Evolutionary conservation across 2,797 vertebrate species (phyloP), one percentile per base, ranked within the genome.

Genomic region (Novumbra hubbsi): DNA sequence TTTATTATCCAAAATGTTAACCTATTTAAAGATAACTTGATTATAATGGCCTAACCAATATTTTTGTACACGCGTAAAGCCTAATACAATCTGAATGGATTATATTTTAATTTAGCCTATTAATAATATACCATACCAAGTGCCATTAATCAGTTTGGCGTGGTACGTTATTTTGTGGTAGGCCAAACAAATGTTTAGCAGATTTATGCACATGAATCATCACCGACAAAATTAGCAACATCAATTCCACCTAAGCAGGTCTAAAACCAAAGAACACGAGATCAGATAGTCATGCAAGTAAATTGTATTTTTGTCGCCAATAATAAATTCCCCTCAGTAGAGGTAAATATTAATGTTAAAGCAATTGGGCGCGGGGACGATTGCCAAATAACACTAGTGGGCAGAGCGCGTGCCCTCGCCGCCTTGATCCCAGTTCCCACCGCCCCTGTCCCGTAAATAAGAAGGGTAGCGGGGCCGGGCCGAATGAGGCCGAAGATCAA

Each of bases 401-500:
- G 70, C 28, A n/a, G 62, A 9, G 73, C 38, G 17, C 21, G 49
- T 49, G 68, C 73, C 32, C 67, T 70, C 67, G 34, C 48, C 48
- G 71, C 19, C 62, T 34, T 11, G 41, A 45, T 45, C 11, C 11
- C 41, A 45, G 41, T 45, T 14, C 55, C 14, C 55, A n/a, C 11
- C 57, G 69, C 73, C 63, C 52, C 60, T 34, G 32, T 64, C 24
- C 57, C 21, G 5, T 62, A 70, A 73, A 74, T 65, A 71, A 76
- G 71, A 65, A 67, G 19, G 41, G 2, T 45, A 4, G 68, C 19
- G 63, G 65, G 64, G 50, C 75, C 8, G 63, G 68, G 41, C 70
- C 78, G 74, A 77, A 73, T 81, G 72, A 79, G 76, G 62, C 52
- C 63, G 55, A 60, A 71, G 75, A 75, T 75, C 76, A 80, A 75